Evolutionary conservation across 2,888 invertebrate species (phyloP).

Genomic region (Amblyjoppa proteus): DNA sequence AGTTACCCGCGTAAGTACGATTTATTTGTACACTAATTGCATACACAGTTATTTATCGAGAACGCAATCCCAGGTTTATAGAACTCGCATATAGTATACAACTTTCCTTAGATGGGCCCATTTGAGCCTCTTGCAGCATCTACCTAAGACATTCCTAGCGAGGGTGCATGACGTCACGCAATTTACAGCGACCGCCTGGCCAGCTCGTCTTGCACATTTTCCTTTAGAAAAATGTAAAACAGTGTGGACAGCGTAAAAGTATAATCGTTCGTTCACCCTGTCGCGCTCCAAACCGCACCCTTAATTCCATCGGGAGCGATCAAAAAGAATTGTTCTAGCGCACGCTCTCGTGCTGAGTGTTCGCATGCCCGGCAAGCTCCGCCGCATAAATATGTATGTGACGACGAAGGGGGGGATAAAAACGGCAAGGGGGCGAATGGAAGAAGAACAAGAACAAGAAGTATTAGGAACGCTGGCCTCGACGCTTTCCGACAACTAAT

Average conservation of each 20-base stretch:
- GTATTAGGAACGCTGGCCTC: constrained; percentile 43
- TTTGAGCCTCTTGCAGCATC: not conserved
- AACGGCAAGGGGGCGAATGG: constrained; percentile 18
- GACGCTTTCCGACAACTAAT: constrained; percentile 66
- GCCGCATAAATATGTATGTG: constrained; percentile 63
- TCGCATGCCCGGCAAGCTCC: constrained; percentile 43
- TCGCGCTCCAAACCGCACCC: constrained; percentile 45
- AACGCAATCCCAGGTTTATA: not conserved
- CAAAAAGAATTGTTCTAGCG: constrained; percentile 4
- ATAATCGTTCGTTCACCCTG: constrained; percentile 37
- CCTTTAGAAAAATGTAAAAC: constrained; percentile 27
- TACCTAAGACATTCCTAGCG: not conserved
- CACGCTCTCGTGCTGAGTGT: not conserved
- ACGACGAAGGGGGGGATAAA: constrained; percentile 23
- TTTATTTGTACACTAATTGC: not conserved
- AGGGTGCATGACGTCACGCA: not conserved
- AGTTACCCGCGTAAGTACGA: too few relatives aligned
- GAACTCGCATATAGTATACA: not conserved
- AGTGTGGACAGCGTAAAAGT: constrained; percentile 32
- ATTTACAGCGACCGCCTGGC: not conserved
- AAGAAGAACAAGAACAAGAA: constrained; percentile 40
- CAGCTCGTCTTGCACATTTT: not conserved
- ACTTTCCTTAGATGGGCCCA: not conserved
- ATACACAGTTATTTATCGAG: not conserved
- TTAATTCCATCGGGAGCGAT: constrained; percentile 16